Percentiles rank a stretch among this genome's conserved stretches.
Conservation (phyloP, 2,113 vertebrate genomes). For the Nannospalax galili region DNA sequence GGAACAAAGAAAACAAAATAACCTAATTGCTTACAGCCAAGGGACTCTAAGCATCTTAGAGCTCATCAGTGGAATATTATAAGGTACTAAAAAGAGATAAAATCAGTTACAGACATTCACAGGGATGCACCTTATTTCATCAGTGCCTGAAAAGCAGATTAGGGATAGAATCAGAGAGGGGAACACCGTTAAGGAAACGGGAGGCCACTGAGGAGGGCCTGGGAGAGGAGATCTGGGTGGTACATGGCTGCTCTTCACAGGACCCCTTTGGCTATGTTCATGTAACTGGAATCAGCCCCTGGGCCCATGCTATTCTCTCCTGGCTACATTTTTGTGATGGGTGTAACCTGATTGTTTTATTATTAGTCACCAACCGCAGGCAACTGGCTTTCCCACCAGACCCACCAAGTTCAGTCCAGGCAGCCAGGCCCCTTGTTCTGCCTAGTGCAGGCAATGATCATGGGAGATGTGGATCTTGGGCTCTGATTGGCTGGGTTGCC, state of each 20-base stretch:
- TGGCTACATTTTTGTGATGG: conserved; percentile 57
- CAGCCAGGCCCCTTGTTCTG: background rate
- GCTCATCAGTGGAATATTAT: background rate
- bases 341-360: conserved; percentile 56
- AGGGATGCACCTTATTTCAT: fast-evolving
- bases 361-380: conserved; percentile 65
- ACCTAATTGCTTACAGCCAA: too few relatives aligned
- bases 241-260: background rate
- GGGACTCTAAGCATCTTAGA: fast-evolving
- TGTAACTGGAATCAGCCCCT: background rate
- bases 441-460: background rate
- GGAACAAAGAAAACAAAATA: background rate
- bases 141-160: too few relatives aligned
- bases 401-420: background rate
- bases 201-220: background rate
- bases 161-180: background rate
- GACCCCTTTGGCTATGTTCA: background rate
- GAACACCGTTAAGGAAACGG: background rate
- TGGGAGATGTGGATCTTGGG: background rate
- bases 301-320: background rate
- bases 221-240: background rate
- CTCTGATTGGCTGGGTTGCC: conserved; percentile 8
- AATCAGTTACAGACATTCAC: fast-evolving
- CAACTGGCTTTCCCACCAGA: background rate
- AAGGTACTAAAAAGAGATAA: background rate